phyloP scores from a whole-genome alignment of 2,888 invertebrate species.

The Willowsia nigromaculata region DNA sequence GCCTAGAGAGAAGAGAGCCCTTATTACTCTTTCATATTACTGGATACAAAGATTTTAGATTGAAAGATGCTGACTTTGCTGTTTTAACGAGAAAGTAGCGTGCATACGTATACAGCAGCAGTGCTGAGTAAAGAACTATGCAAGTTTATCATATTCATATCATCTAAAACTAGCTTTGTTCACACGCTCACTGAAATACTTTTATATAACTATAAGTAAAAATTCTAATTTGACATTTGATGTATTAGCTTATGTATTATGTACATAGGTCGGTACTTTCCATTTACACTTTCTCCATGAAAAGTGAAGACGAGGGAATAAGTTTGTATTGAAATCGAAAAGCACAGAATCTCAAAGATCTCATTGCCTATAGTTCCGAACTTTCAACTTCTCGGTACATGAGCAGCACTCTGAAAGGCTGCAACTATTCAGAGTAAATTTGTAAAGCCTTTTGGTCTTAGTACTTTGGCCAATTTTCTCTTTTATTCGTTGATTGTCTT shows the following conservation, averaged over 20 bases:
- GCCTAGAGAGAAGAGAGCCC: neutral
- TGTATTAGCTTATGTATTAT: neutral
- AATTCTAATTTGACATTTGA: neutral
- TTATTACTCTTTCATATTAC: slow-evolving; percentile 2
- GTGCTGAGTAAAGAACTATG: neutral
- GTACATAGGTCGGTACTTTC: neutral
- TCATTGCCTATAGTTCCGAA: neutral
- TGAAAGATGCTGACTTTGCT: neutral
- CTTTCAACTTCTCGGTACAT: neutral
- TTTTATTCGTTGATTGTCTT: neutral
- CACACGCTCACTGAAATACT: neutral
- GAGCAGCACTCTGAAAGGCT: neutral
- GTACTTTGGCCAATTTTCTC: neutral
- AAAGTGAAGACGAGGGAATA: neutral
- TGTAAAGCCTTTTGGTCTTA: neutral
- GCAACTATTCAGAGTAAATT: neutral
- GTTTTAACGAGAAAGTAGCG: neutral
- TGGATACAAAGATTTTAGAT: slow-evolving; percentile 5
- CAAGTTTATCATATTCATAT: neutral
- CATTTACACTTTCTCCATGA: neutral
- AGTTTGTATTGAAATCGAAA: slow-evolving; percentile 1
- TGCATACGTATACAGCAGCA: neutral
- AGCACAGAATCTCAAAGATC: too few species aligned
- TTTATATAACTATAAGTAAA: neutral
- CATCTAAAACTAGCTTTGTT: neutral